Conservation (phyloP, 1,140 invertebrate genomes). For the Bombyx mandarina region DNA sequence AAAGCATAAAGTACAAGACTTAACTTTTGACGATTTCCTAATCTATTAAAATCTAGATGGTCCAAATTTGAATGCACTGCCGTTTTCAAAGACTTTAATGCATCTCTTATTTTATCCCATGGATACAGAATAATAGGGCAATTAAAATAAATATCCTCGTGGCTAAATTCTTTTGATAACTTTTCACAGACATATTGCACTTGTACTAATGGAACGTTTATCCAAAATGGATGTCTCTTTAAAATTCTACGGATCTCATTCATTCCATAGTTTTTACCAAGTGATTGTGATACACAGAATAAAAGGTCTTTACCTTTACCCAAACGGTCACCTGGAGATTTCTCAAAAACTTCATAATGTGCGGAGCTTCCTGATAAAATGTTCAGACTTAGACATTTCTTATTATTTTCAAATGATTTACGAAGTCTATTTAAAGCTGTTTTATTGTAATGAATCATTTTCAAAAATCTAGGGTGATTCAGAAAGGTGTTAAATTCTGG, state of each 20-base stretch:
- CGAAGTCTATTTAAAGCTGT: constrained; percentile 55
- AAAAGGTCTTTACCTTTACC: constrained; percentile 58
- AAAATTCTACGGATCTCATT: constrained; percentile 49
- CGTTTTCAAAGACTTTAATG: constrained; percentile 32
- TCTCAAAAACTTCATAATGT: constrained; percentile 52
- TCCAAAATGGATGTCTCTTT: constrained; percentile 70
- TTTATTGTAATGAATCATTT: constrained; percentile 64
- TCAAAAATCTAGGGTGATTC: constrained; percentile 68
- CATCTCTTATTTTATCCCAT: constrained; percentile 61
- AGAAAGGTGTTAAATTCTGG: constrained; percentile 67
- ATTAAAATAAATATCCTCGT: constrained; percentile 69
- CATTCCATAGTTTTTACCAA: constrained; percentile 37
- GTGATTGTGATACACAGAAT: constrained; percentile 41
- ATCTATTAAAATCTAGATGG: constrained; percentile 26
- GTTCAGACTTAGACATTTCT: constrained; percentile 62
- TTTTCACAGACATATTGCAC: constrained; percentile 64
- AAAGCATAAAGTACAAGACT: constrained; percentile 68
- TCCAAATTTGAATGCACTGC: too few species aligned
- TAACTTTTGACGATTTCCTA: constrained; percentile 56
- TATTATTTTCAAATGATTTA: constrained; percentile 58
- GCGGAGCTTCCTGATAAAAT: constrained; percentile 50
- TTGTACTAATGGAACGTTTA: constrained; percentile 61
- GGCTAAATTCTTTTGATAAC: constrained; percentile 57
- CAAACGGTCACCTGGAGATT: constrained; percentile 42
- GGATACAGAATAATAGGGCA: constrained; percentile 72